Base-by-base conservation (phyloP, 1,140 invertebrate species). In the Pantala flavescens region DNA sequence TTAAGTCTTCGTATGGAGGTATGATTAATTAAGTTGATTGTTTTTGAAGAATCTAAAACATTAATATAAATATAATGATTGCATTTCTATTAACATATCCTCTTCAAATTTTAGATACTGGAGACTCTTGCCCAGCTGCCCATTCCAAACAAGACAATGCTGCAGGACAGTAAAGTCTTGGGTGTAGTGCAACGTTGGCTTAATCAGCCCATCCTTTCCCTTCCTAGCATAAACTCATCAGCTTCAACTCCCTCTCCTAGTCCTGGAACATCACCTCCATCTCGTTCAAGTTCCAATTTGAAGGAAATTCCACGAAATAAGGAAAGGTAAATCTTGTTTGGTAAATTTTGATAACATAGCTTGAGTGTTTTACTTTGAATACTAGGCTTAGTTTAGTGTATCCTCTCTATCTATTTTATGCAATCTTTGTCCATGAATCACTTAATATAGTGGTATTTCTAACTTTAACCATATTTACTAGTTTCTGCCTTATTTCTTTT, bases 131-230 rank as follows among this genome's bases (percentile, higher is more conserved):
- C 90, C 73, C 88, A 89, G 71, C 85, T 98, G 73, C 95, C 96
- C 7, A 96, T 98, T 75, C 90, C 93, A 0, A 97, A 97, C 82
- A 96, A 94, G 82, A 97, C 93, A 0, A 92, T 96, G 84, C 84
- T 98, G 1, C 90, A 93, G 80, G 95, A 98, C 78, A 96, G 93
- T 79, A 95, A 96, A 80, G 91, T 98, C 71, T 77, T 86, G 73
- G 63, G 74, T 42, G 24, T 74, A 16, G 70, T 70, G 24, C 24
- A 72, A 23, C 23, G 28, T 2, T 72, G 71, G 71, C 49, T 63
- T 12, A 19, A 16, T 63, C 49, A 63, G 49, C 49, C 49, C n/a
- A 16, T 63, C 14, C 49, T 21, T 21, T 21, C 49, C 2, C 49
- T 63, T 21, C 49, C 49, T 7, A 21, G 3, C 12, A 3, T 14